Percentiles rank a stretch among this genome's conserved stretches.
Evolutionary conservation across 2,888 invertebrate genomes (phyloP).

Genomic region (Acleris holmiana): DNA sequence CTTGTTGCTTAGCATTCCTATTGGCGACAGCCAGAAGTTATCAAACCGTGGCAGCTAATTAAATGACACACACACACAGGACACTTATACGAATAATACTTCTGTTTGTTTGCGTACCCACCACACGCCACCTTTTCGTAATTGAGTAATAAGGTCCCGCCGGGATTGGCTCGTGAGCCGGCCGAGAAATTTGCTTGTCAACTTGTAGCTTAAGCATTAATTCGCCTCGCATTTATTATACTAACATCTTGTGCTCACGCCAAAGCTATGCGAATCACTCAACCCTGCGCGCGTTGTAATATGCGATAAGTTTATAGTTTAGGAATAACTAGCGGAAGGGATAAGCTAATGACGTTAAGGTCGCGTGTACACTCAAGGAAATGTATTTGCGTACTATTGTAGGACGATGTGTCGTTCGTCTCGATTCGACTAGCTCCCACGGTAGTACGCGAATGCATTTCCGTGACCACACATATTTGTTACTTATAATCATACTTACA

Average conservation of each 20-base stretch:
- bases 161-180: slow-evolving; percentile 42
- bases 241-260: slow-evolving; percentile 32
- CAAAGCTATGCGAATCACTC: slow-evolving; percentile 31
- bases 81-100: slow-evolving; percentile 40
- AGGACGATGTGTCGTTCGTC: too few relatives aligned
- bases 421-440: too few relatives aligned
- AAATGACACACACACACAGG: slow-evolving; percentile 45
- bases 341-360: background rate
- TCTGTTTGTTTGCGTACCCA: slow-evolving; percentile 47
- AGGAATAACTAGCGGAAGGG: background rate
- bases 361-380: too few relatives aligned
- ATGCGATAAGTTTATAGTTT: slow-evolving; percentile 2
- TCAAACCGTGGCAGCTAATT: slow-evolving; percentile 55
- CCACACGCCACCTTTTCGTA: slow-evolving; percentile 55
- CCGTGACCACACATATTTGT: too few relatives aligned
- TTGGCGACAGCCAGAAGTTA: slow-evolving; percentile 45
- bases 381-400: too few relatives aligned
- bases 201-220: slow-evolving; percentile 44
- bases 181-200: slow-evolving; percentile 49
- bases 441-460: too few relatives aligned
- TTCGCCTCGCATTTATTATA: slow-evolving; percentile 35
- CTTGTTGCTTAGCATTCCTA: slow-evolving; percentile 29
- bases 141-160: slow-evolving; percentile 63
- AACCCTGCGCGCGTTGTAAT: slow-evolving; percentile 8
- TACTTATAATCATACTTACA: too few relatives aligned